Base-by-base conservation (phyloP, 2,113 vertebrate genomes). In the Atherinomorus stipes region DNA sequence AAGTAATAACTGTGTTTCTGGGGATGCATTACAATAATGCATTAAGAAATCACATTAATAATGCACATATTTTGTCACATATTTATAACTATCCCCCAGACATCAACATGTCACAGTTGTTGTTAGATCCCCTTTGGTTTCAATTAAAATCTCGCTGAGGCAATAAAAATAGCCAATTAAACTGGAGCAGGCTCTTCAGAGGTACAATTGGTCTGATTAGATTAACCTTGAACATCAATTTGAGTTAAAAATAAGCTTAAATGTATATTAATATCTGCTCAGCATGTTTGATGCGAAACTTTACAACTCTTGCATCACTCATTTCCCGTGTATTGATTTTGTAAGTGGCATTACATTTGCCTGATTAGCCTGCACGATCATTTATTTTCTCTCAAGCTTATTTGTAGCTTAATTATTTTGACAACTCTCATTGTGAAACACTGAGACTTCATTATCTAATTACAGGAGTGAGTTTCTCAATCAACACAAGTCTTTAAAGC, bases 91-190 rank as follows among this genome's bases (percentile, higher is more conserved):
- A 93, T 92, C 92, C 94, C 93, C 93, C 78, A 92, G 94, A 94
- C 91, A 90, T 93, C 91, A 91, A 85, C 90, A 92, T 93, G 93
- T 93, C 93, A 94, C 92, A 92, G 92, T 94, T 95, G 94, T 95
- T 95, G 93, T 94, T 93, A 90, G 91, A 93, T 93, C 91, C 91
- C 92, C 90, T 91, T 93, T 93, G 93, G 92, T 94, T 94, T 95
- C 92, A 94, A 94, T 94, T 94, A 94, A 94, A 93, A 93, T 88
- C 91, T 93, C 83, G 85, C 90, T 76, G 90, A 93, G 93, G 93
- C 93, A 94, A 94, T 95, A 94, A 93, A 95, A 94, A 94, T 94
- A 94, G 93, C 90, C 94, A 94, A 95, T 94, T 94, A 94, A 95
- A 95, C 77, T 94, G 91, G 93, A 94, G 90, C 94, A 93, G 90